These are phyloP conservation scores for Eulemur rufifrons DNA, from an alignment of 2,113 vertebrate species.

Conservation along the genomic window DNA sequence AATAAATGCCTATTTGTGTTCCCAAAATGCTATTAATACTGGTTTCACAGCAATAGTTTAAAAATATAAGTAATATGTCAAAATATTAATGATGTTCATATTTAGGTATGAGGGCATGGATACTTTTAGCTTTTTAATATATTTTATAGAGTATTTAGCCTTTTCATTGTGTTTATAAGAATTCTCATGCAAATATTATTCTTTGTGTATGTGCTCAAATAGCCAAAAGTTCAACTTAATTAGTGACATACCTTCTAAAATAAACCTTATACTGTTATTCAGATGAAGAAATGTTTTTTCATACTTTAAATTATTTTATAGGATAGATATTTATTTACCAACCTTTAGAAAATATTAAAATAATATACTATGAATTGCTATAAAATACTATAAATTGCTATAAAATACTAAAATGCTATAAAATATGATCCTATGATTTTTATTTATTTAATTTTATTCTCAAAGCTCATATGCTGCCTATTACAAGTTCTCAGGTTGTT, in stretches of 20 bases:
- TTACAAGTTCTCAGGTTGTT: not conserved
- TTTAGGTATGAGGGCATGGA: not conserved
- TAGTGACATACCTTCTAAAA: not conserved
- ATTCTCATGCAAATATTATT: not conserved
- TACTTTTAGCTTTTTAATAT: not conserved
- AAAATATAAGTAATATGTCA: not conserved
- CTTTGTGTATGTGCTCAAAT: not conserved
- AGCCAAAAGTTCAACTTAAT: not conserved
- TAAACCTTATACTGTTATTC: not conserved
- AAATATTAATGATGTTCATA: not conserved
- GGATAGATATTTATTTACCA: not conserved
- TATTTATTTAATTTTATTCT: not conserved
- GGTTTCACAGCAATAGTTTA: not conserved
- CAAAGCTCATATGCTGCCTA: not conserved
- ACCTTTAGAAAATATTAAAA: not conserved
- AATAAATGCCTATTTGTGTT: not conserved
- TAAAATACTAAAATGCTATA: not conserved
- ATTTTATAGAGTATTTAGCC: not conserved
- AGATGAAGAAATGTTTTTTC: not conserved
- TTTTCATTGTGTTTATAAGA: not conserved
- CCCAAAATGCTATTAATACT: not conserved
- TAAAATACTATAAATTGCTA: not conserved
- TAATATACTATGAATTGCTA: not conserved
- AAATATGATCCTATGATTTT: not conserved
- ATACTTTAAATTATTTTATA: not conserved